Evolutionary conservation across 2,113 vertebrate species (phyloP), one percentile per base, ranked within the genome.

Genomic region (Apteryx owenii): DNA sequence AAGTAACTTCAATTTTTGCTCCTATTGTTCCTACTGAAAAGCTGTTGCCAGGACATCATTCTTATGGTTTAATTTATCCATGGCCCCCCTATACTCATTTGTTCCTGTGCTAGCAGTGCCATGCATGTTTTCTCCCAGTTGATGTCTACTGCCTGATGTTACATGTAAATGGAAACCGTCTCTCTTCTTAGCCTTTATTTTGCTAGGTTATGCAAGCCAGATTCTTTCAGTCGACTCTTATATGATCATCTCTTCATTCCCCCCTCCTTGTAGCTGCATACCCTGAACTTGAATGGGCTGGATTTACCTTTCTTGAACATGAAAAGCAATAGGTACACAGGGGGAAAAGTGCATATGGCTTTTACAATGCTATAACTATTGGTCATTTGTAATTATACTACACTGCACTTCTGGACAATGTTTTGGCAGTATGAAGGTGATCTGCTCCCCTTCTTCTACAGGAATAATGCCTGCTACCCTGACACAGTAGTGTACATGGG

Each of bases 71-170:
- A 85, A 91, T 65, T 53, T 92, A 36, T 90, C 95, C 12, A 56
- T 38, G 6, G 19, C 33, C 31, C 56, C 33, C 56, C 16, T 72
- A 28, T 65, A 51, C 6, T n/a, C 10, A 76, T 92, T 92, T 94
- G 10, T 71, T 91, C 33, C 78, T 75, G 50, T 46, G 3, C 61
- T 84, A 54, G 61, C 69, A 81, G 28, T 81, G 53, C 58, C 91
- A 70, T 89, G 70, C 69, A 92, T 54, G 53, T 86, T 92, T 75
- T 46, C 51, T 92, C 42, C 75, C 68, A n/a, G 16, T 78, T 75
- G 72, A 92, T 0, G 2, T 68, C 69, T 89, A 90, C 29, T 36
- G 36, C 69, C 51, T 83, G 60, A 71, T 81, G 65, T 86, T 84
- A 81, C 19, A 54, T 21, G 83, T 78, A 93, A 79, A 95, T 81